Evolutionary conservation across 2,888 invertebrate genomes (phyloP).

Genomic region (Adela reaumurella): DNA sequence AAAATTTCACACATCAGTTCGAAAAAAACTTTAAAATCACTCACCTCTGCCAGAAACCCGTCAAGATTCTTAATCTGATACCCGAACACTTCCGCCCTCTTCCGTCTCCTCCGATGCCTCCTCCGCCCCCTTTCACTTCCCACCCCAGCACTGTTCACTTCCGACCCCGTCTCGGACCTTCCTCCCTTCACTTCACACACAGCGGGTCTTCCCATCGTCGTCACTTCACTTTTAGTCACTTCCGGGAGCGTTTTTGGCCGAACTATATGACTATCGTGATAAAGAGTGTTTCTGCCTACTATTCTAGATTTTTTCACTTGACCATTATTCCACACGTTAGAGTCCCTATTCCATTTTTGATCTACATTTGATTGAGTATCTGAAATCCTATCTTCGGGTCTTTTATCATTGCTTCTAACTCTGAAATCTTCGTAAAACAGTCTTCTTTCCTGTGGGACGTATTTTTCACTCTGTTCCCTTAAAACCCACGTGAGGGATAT

Average conservation of each 20-base stretch:
- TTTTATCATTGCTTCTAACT: constrained; percentile 1
- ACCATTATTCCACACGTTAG: no score
- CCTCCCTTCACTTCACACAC: constrained; percentile 43
- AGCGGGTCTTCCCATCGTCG: no score
- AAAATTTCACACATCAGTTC: no score
- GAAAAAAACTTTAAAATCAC: no score
- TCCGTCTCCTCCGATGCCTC: constrained; percentile 46
- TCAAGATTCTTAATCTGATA: constrained; percentile 80
- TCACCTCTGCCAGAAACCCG: constrained; percentile 71
- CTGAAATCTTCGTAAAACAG: neutral
- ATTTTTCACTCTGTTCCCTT: constrained; percentile 52
- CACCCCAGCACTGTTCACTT: constrained; percentile 40
- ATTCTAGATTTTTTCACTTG: constrained; percentile 16
- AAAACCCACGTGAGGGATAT: constrained; percentile 75
- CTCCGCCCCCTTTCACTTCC: constrained; percentile 31
- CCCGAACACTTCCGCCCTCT: constrained; percentile 56
- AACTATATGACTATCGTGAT: constrained; percentile 46
- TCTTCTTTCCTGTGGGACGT: constrained; percentile 18
- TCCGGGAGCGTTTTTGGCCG: constrained; percentile 30
- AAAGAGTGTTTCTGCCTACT: constrained; percentile 40
- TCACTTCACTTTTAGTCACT: constrained; percentile 40
- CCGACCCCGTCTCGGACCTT: constrained; percentile 30
- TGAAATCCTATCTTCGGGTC: no score
- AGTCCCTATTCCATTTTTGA: neutral
- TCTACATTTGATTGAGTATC: no score